These are phyloP conservation scores for Quiscalus mexicanus DNA, from an alignment of 2,113 vertebrate species.

Conservation along the genomic window DNA sequence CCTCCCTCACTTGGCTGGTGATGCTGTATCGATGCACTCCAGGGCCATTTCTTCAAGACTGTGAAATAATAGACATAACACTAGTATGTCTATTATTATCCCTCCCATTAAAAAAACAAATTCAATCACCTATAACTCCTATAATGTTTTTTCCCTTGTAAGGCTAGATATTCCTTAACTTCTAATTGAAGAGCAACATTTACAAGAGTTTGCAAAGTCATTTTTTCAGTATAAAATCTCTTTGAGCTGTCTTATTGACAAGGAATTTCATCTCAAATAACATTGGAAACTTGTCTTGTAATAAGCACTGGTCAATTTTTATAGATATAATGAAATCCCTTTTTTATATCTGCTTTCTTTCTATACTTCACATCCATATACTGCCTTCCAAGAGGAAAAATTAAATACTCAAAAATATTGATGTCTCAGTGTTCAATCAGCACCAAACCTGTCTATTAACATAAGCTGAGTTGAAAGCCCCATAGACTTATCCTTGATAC, in stretches of 20 bases:
- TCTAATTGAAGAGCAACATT: not conserved
- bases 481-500: not conserved
- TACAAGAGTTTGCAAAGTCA: not conserved
- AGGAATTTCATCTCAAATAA: not conserved
- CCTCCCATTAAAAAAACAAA: not conserved
- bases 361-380: not conserved
- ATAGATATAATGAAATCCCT: not conserved
- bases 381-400: not conserved
- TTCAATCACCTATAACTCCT: not conserved
- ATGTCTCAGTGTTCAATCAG: not conserved
- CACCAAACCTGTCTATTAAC: not conserved
- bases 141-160: not conserved
- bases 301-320: not conserved
- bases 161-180: not conserved
- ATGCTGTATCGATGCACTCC: not conserved
- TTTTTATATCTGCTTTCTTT: not conserved
- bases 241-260: not conserved
- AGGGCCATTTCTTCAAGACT: not conserved
- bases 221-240: not conserved
- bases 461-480: not conserved
- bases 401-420: not conserved
- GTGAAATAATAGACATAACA: not conserved
- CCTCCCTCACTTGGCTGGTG: rapidly evolving
- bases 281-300: not conserved
- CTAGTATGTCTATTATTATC: not conserved